These are phyloP conservation scores for Muntiacus muntjak DNA, from an alignment of 2,113 vertebrate species.

Conservation along the genomic window DNA sequence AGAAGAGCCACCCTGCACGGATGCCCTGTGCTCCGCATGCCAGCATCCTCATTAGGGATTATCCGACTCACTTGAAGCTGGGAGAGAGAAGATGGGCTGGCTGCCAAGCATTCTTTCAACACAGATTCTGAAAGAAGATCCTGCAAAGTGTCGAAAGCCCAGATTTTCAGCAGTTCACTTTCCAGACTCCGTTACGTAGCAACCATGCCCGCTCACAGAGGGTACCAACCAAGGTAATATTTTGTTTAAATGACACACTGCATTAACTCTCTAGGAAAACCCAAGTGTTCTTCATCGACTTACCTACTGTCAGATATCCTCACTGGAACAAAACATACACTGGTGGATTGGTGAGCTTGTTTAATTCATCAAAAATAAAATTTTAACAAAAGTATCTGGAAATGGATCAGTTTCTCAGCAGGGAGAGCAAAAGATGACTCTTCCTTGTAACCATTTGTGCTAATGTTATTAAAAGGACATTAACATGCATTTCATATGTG, in stretches of 20 bases:
- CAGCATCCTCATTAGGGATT: slow-evolving; percentile 64
- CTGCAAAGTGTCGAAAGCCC: slow-evolving; percentile 55
- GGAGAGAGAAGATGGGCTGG: slow-evolving; percentile 41
- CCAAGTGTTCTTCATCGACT: not conserved
- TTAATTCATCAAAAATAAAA: not conserved
- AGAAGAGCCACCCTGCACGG: not conserved
- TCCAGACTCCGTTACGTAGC: slow-evolving; percentile 65
- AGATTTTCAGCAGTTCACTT: slow-evolving; percentile 69
- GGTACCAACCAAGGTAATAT: slow-evolving; percentile 43
- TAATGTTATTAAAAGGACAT: not conserved
- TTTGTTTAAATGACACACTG: slow-evolving; percentile 47
- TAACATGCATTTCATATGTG: not conserved
- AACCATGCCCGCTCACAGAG: slow-evolving; percentile 42
- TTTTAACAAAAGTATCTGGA: not conserved
- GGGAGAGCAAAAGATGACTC: slow-evolving; percentile 38
- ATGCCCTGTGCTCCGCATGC: not conserved
- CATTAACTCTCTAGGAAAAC: slow-evolving; percentile 51
- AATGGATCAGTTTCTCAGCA: not conserved
- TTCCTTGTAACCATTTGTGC: slow-evolving; percentile 7
- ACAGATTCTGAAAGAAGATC: slow-evolving; percentile 58
- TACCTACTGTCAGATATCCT: not conserved
- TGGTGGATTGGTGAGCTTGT: not conserved
- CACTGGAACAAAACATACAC: not conserved
- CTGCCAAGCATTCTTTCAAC: slow-evolving; percentile 67
- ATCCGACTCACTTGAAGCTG: slow-evolving; percentile 5